These are phyloP conservation scores for Latrodectus geometricus DNA, from an alignment of 1,140 invertebrate genomes.

Conservation along the genomic window DNA sequence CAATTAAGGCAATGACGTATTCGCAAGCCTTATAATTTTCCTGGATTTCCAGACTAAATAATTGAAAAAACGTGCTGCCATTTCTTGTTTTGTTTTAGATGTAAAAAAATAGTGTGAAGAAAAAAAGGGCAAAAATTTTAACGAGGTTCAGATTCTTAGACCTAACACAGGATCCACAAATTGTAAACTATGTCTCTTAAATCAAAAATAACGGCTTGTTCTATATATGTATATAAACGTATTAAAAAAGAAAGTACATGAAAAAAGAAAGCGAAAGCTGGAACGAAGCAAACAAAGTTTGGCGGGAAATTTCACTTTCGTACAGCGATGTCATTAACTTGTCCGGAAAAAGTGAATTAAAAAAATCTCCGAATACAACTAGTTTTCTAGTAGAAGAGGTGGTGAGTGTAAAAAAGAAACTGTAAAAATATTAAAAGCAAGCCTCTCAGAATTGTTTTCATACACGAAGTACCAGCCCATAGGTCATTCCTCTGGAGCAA, in stretches of 20 bases:
- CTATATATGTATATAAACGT: background rate
- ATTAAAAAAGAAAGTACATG: background rate
- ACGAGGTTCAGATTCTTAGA: too few relatives aligned
- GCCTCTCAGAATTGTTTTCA: conserved; percentile 23
- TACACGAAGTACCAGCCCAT: conserved; percentile 19
- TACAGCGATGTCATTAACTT: conserved; percentile 43
- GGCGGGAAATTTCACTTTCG: background rate
- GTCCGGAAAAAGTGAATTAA: conserved; percentile 11
- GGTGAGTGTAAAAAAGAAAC: conserved; percentile 21
- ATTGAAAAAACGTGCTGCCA: too few relatives aligned
- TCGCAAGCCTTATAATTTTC: too few relatives aligned
- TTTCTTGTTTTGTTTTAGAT: too few relatives aligned
- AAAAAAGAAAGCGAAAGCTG: background rate
- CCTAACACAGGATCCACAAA: background rate
- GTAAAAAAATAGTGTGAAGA: too few relatives aligned
- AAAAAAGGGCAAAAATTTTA: too few relatives aligned
- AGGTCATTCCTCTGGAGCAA: conserved; percentile 45
- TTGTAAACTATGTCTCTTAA: background rate
- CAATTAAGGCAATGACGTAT: too few relatives aligned
- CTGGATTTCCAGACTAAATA: too few relatives aligned
- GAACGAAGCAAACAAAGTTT: conserved; percentile 7
- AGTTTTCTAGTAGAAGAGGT: conserved; percentile 8
- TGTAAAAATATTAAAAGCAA: conserved; percentile 18
- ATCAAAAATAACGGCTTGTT: background rate
- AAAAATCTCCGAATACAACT: background rate